Conservation (phyloP, 2,888 invertebrate species). For the Caenorhabditis sinica region DNA sequence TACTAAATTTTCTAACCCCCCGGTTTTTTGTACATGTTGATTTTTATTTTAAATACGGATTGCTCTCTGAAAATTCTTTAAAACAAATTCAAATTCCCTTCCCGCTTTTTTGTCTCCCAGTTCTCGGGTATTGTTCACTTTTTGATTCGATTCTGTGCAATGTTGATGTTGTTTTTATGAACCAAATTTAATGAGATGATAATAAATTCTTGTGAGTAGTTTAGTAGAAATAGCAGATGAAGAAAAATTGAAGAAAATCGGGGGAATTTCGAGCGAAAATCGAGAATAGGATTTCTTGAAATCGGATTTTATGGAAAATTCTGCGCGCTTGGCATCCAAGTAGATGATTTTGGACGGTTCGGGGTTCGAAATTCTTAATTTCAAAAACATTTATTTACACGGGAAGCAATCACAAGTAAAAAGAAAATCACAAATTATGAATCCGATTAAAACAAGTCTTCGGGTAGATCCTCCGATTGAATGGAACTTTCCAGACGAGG, state of each 20-base stretch:
- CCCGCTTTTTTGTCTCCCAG: slow-evolving; percentile 4
- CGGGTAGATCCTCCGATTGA: not conserved
- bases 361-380: too few relatives aligned
- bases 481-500: not conserved
- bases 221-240: too few relatives aligned
- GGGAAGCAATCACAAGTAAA: too few relatives aligned
- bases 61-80: not conserved
- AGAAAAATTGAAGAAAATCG: not conserved
- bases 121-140: slow-evolving; percentile 2
- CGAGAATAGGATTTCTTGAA: not conserved
- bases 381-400: too few relatives aligned
- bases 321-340: too few relatives aligned
- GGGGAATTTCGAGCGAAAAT: not conserved
- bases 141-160: not conserved
- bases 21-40: slow-evolving; percentile 41
- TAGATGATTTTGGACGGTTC: too few relatives aligned
- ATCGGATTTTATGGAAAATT: not conserved
- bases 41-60: not conserved
- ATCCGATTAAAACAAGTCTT: too few relatives aligned
- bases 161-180: too few relatives aligned
- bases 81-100: slow-evolving; percentile 7
- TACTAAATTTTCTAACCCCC: not conserved
- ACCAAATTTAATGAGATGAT: not conserved
- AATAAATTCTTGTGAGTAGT: not conserved
- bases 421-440: too few relatives aligned